These are phyloP conservation scores for Heterodera carotae DNA, from an alignment of 1,140 invertebrate genomes.

Conservation along the genomic window DNA sequence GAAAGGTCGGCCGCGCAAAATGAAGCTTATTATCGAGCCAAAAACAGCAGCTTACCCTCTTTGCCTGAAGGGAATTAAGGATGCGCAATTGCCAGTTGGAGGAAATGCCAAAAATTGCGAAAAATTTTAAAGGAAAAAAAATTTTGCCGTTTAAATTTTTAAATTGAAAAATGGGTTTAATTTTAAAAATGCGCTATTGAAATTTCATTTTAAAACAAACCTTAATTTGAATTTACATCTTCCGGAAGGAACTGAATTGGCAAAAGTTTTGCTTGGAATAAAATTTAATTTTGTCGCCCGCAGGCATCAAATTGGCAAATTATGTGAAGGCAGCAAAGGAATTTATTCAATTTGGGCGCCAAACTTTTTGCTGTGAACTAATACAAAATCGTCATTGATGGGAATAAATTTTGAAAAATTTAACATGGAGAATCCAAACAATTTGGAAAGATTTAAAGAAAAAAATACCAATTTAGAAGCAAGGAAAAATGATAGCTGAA, in stretches of 20 bases:
- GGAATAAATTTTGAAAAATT: neutral
- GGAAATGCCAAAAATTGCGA: neutral
- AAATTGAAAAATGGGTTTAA: too few species aligned
- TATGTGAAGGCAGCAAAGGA: neutral
- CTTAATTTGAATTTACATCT: neutral
- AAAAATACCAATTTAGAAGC: neutral
- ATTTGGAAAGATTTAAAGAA: neutral
- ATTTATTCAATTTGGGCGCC: neutral
- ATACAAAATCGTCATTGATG: neutral
- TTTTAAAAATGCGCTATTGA: neutral
- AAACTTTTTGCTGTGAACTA: neutral
- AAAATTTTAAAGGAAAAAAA: neutral
- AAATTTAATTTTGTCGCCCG: neutral
- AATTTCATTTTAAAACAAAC: neutral
- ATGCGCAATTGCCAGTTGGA: neutral
- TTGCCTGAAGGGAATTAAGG: neutral
- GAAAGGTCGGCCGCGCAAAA: neutral
- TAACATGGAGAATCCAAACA: too few species aligned
- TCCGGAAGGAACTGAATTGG: neutral
- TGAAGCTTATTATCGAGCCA: neutral
- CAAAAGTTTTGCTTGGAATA: neutral
- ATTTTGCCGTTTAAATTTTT: neutral
- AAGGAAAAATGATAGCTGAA: neutral
- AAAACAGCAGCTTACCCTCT: neutral
- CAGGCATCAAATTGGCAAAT: neutral